Evolutionary conservation across 2,888 invertebrate genomes (phyloP).

Genomic region (Iselma pallidipennis): DNA sequence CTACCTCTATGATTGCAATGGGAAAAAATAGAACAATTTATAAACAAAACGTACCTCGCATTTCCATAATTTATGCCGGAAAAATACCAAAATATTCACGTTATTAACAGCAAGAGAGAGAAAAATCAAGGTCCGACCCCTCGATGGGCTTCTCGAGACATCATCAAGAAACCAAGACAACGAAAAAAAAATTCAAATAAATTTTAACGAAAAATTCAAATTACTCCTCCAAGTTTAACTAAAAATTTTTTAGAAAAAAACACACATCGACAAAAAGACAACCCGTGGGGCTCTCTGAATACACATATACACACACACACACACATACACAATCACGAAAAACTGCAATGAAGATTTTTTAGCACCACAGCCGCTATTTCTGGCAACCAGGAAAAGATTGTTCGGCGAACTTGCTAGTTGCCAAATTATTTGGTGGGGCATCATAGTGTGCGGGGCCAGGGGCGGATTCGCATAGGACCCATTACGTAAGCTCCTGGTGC

Average conservation of each 20-base stretch:
- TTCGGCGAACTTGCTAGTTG: constrained; percentile 50
- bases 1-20: too few relatives aligned
- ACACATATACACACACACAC: too few relatives aligned
- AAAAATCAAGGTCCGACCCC: background rate
- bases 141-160: background rate
- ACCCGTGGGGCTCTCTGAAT: too few relatives aligned
- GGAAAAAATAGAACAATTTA: background rate
- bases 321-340: constrained; percentile 15
- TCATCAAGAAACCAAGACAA: too few relatives aligned
- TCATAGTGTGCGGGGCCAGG: constrained; percentile 38
- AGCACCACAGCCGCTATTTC: constrained; percentile 54
- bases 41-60: constrained; percentile 49
- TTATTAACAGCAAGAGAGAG: background rate
- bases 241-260: constrained; percentile 3
- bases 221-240: too few relatives aligned
- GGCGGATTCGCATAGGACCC: constrained; percentile 49
- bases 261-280: background rate
- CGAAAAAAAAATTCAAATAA: background rate
- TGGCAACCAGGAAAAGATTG: constrained; percentile 56
- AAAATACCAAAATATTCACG: constrained; percentile 21
- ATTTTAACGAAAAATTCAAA: too few relatives aligned
- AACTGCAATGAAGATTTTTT: background rate
- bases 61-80: constrained; percentile 47
- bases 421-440: constrained; percentile 48
- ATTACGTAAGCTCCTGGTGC: constrained; percentile 53